phyloP scores from a whole-genome alignment of 2,113 vertebrate genomes.

The Odontesthes bonariensis region DNA sequence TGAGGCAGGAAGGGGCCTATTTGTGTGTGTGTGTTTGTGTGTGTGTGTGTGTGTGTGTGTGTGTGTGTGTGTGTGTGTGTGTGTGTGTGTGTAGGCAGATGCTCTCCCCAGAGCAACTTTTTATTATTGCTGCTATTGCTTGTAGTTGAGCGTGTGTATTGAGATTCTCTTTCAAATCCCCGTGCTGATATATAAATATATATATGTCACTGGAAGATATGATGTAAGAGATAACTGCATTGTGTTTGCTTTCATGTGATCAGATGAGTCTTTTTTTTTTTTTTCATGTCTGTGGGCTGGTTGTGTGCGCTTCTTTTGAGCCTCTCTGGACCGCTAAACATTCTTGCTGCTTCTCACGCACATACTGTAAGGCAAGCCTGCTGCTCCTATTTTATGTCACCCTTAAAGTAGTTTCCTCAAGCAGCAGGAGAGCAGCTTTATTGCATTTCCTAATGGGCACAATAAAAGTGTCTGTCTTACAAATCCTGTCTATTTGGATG shows the following conservation, averaged over 20 bases:
- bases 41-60: no score
- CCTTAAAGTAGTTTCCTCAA: conserved; percentile 46
- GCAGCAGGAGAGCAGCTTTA: conserved; percentile 23
- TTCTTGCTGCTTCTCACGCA: conserved; percentile 12
- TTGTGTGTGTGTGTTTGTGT: conserved; percentile 33
- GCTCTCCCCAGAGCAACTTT: not conserved
- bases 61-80: conserved; percentile 45
- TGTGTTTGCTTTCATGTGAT: conserved; percentile 34
- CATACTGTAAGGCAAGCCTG: not conserved
- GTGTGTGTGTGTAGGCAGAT: no score
- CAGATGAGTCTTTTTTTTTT: conserved; percentile 31
- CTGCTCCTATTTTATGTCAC: conserved; percentile 41
- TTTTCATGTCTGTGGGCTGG: conserved; percentile 20
- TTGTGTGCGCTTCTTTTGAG: not conserved
- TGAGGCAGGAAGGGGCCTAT: conserved; percentile 41
- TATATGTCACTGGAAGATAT: conserved; percentile 8
- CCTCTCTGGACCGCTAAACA: no score
- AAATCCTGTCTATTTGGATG: conserved; percentile 54
- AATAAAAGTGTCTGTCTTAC: conserved; percentile 50
- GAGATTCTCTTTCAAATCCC: conserved; percentile 19
- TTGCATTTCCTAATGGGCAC: conserved; percentile 51
- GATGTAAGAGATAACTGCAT: conserved; percentile 42
- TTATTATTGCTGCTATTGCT: conserved; percentile 6
- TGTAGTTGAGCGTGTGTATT: not conserved
- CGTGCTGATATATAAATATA: conserved; percentile 2